Evolutionary conservation across 2,797 vertebrate genomes (phyloP), one percentile per base, ranked within the genome.

Genomic region (Molossus molossus): DNA sequence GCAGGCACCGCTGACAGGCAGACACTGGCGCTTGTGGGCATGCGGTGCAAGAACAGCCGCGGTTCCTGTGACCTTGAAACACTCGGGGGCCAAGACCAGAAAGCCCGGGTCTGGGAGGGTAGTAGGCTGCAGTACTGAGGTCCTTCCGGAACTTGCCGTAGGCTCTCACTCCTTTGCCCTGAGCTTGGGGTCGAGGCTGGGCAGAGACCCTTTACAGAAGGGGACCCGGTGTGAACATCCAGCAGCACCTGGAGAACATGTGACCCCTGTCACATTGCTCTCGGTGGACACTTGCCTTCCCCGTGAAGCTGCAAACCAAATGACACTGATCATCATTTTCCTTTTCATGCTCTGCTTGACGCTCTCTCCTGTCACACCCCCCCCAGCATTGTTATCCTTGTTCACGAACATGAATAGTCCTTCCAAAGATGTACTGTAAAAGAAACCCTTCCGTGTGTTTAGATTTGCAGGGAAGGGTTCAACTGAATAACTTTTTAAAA

Each of bases 61-160:
- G 10, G 7, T 13, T 70, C n/a, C 50, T 94, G 27, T 55, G 25
- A 60, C 53, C 85, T 75, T 55, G 83, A 89, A 84, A 87, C 21
- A 33, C 37, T 29, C 53, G 37, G 15, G 88, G 67, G 45, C 64
- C 10, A 83, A 79, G 21, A 94, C 13, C 80, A 84, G 60, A 45
- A 70, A 55, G 48, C 48, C 33, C n/a, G 91, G 62, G 60, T 60
- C 33, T 81, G 57, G 45, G 83, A 96, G 60, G 55, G 40, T 6
- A 45, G 40, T 6, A 33, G 40, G 40, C 4, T 45, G 40, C 40
- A 5, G 6, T 45, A 45, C 40, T 45, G 3, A 5, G 40, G 40
- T 87, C 93, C 82, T 88, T 93, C 86, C 88, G 79, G 40, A 92
- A 60, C 82, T 94, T 87, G 62, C 85, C 27, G 84, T 84, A 29